Conservation (phyloP, 2,797 vertebrate genomes). For the Pelochelys cantorii region DNA sequence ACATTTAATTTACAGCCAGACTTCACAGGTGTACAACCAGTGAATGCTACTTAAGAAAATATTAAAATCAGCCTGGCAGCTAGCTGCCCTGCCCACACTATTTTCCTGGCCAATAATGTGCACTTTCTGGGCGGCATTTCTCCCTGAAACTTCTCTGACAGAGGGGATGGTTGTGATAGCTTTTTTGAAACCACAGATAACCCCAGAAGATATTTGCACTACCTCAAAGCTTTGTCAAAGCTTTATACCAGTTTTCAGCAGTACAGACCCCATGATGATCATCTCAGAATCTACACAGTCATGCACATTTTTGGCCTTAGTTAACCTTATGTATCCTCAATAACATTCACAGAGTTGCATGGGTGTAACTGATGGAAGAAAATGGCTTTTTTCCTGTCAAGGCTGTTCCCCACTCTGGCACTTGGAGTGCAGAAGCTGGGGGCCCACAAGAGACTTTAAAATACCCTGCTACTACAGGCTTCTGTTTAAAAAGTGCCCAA, state of each 20-base stretch:
- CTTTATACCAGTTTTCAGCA: neutral
- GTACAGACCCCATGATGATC: neutral
- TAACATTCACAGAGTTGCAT: neutral
- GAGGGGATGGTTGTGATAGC: neutral
- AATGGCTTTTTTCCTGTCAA: neutral
- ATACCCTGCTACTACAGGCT: too few species aligned
- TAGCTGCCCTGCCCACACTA: conserved; percentile 5
- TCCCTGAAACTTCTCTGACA: neutral
- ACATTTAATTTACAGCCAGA: conserved; percentile 17
- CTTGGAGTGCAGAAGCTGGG: too few species aligned
- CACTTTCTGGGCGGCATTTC: neutral
- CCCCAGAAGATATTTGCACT: neutral
- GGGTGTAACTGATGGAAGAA: neutral
- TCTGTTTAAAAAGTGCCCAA: too few species aligned
- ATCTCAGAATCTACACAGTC: neutral
- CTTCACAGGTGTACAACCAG: neutral
- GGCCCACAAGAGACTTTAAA: too few species aligned
- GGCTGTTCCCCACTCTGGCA: too few species aligned
- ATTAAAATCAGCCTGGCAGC: conserved; percentile 32
- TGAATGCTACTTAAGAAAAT: conserved; percentile 15
- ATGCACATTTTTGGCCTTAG: rapidly evolving
- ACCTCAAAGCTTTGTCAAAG: neutral
- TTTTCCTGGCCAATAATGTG: neutral
- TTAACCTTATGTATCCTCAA: neutral
- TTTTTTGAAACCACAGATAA: neutral